Evolutionary conservation across 1,140 invertebrate genomes (phyloP).

Genomic region (Aplysia californica): DNA sequence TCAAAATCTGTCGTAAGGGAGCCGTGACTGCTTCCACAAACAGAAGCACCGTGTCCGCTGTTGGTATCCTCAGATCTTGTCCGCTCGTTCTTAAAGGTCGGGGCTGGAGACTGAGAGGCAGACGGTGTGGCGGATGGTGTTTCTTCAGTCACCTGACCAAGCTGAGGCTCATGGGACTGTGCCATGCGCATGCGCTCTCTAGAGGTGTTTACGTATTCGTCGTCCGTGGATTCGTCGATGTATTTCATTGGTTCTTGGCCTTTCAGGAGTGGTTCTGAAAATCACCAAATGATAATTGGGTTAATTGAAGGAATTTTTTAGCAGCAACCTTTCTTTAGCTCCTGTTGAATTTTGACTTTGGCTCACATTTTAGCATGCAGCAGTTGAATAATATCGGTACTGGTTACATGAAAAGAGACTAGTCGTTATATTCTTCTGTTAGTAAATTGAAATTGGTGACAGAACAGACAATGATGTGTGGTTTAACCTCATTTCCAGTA

Average conservation of each 20-base stretch:
- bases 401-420: no score
- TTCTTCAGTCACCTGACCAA: neutral
- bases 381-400: no score
- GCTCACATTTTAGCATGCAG: no score
- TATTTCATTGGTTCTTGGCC: slow-evolving; percentile 9
- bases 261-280: neutral
- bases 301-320: no score
- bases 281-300: no score
- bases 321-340: no score
- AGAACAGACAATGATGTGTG: no score
- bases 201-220: neutral
- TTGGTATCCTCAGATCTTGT: neutral
- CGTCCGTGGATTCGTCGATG: slow-evolving; percentile 16
- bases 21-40: neutral
- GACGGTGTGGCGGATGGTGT: neutral
- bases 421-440: no score
- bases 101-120: neutral
- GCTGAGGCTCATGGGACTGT: neutral
- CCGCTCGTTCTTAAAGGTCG: neutral
- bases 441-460: no score
- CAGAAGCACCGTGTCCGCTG: neutral
- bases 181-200: neutral
- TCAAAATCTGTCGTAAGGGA: neutral
- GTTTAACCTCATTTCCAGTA: no score
- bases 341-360: no score